These are phyloP conservation scores for Neoascia interrupta DNA, from an alignment of 2,888 invertebrate species.

Conservation along the genomic window DNA sequence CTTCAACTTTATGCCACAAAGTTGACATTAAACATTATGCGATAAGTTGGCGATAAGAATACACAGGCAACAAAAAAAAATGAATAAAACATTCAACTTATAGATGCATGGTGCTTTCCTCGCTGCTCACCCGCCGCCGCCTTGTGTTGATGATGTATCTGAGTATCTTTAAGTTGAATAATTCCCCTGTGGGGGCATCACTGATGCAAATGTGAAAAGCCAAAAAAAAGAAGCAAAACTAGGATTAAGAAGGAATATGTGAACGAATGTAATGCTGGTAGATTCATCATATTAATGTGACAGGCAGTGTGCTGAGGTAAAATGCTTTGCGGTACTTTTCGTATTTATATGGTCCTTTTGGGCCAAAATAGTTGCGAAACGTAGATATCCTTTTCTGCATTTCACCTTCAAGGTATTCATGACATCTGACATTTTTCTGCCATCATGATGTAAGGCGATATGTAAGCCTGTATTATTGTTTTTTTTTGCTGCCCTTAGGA, in stretches of 20 bases:
- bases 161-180: slow-evolving; percentile 23
- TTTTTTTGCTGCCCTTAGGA: neutral
- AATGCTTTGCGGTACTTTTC: slow-evolving; percentile 30
- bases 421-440: slow-evolving; percentile 37
- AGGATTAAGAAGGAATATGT: neutral
- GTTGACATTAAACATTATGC: slow-evolving; percentile 64
- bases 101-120: slow-evolving; percentile 26
- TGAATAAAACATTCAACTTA: slow-evolving; percentile 53
- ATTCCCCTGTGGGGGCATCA: too few species aligned
- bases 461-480: slow-evolving; percentile 7
- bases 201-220: neutral
- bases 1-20: slow-evolving; percentile 50
- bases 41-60: slow-evolving; percentile 53
- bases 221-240: neutral
- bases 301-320: slow-evolving; percentile 30
- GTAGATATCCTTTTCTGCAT: slow-evolving; percentile 5
- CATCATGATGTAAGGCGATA: slow-evolving; percentile 7
- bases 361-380: neutral
- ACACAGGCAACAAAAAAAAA: slow-evolving; percentile 7
- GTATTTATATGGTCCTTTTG: neutral
- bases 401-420: slow-evolving; percentile 20
- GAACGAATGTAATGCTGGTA: slow-evolving; percentile 28
- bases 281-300: slow-evolving; percentile 57
- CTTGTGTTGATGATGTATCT: slow-evolving; percentile 9
- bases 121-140: too few species aligned